Evolutionary conservation across 2,113 vertebrate species (phyloP).

Genomic region (Sarotherodon lohbergeri): DNA sequence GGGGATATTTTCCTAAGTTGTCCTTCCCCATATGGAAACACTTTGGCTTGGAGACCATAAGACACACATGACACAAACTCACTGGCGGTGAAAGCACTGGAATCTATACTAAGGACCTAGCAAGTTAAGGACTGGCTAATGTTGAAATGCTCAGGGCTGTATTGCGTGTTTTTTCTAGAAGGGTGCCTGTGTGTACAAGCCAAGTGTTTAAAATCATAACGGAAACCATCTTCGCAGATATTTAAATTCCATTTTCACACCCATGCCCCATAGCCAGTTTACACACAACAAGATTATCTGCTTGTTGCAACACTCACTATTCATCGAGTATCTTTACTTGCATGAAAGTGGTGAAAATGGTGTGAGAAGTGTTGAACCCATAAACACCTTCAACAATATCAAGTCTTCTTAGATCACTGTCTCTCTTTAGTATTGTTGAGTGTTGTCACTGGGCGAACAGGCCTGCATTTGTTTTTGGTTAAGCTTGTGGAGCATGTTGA

Average conservation of each 20-base stretch:
- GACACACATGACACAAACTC: background rate
- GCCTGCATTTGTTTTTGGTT: constrained; percentile 33
- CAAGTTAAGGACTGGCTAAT: background rate
- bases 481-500: constrained; percentile 21
- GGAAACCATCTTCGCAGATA: background rate
- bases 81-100: background rate
- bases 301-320: background rate
- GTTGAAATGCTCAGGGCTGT: background rate
- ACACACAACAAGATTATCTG: background rate
- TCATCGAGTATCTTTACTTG: background rate
- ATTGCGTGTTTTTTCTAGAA: background rate
- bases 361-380: background rate
- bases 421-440: background rate
- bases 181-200: background rate
- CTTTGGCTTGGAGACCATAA: background rate
- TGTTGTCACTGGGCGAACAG: background rate
- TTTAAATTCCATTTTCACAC: background rate
- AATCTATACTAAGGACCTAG: background rate
- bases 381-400: background rate
- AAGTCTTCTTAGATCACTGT: background rate
- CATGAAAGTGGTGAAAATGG: background rate
- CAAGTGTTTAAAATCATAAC: background rate
- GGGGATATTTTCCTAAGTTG: background rate
- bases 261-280: background rate
- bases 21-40: background rate